A percentile compares a stretch with the other conserved stretches of the same genome.
phyloP scores from a whole-genome alignment of 1,140 invertebrate genomes.

The Drosophila erecta region DNA sequence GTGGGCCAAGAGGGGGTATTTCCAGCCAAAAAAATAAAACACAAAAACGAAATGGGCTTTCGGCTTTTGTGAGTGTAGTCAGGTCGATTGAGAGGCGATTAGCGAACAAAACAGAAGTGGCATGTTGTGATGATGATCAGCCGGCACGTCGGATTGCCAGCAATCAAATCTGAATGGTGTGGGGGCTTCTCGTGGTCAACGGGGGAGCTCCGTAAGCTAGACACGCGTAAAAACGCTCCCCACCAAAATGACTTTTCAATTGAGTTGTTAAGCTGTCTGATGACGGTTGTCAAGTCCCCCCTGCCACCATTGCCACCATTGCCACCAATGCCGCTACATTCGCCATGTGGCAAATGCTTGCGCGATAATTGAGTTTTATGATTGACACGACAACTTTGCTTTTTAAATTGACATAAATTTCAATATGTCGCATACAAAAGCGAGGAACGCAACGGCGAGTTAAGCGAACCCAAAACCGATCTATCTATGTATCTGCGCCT shows the following conservation, averaged over 20 bases:
- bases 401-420: constrained; percentile 84
- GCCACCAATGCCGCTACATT: neutral
- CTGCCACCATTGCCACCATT: no score
- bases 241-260: constrained; percentile 66
- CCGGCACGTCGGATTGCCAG: constrained; percentile 73
- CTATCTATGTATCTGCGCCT: constrained; percentile 21
- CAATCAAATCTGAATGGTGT: constrained; percentile 64
- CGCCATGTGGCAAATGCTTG: constrained; percentile 35
- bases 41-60: constrained; percentile 47
- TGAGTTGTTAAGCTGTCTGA: constrained; percentile 73
- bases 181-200: constrained; percentile 3
- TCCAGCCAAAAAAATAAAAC: constrained; percentile 13
- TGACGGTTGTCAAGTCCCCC: constrained; percentile 36
- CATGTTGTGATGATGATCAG: constrained; percentile 81
- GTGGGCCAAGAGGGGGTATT: constrained; percentile 31
- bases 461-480: constrained; percentile 46
- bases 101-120: constrained; percentile 79
- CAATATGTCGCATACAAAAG: constrained; percentile 66
- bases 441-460: constrained; percentile 47
- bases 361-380: constrained; percentile 83
- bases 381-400: constrained; percentile 83
- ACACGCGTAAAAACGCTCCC: constrained; percentile 76
- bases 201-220: constrained; percentile 48
- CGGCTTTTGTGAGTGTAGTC: constrained; percentile 57
- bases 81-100: constrained; percentile 74